These are phyloP conservation scores for Trochalopteron elliotii DNA, from an alignment of 2,113 vertebrate species.

Conservation along the genomic window DNA sequence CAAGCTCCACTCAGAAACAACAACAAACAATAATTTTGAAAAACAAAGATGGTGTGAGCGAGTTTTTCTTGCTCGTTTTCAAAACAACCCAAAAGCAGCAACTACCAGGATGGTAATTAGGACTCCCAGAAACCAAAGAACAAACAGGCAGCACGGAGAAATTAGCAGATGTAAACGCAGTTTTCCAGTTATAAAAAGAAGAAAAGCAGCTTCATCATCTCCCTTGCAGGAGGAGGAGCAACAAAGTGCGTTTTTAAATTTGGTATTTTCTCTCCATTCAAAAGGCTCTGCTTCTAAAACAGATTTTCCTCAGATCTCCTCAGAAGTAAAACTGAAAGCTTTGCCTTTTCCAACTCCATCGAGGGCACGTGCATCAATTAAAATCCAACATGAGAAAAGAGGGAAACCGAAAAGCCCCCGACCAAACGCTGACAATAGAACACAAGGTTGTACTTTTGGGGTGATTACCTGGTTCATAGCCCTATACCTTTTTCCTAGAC, in stretches of 20 bases:
- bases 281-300: background rate
- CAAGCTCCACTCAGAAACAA: conserved; percentile 75
- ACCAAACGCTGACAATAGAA: background rate
- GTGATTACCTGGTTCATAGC: conserved; percentile 68
- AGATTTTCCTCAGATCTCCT: background rate
- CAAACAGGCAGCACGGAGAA: conserved; percentile 29
- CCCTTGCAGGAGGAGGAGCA: background rate
- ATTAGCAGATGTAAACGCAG: background rate
- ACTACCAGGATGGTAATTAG: conserved; percentile 61
- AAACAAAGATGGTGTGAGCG: conserved; percentile 68
- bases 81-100: conserved; percentile 73
- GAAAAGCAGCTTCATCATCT: conserved; percentile 28
- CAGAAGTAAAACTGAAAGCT: conserved; percentile 33
- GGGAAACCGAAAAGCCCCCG: background rate
- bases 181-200: conserved; percentile 40
- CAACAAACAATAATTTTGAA: conserved; percentile 74
- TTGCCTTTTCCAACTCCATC: conserved; percentile 21
- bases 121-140: conserved; percentile 36
- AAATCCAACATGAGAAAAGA: background rate
- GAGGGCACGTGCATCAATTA: background rate
- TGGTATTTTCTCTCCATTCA: conserved; percentile 32
- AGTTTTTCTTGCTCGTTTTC: conserved; percentile 78
- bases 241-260: background rate
- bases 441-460: background rate
- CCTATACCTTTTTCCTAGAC: conserved; percentile 67